Evolutionary conservation across 2,888 invertebrate genomes (phyloP).

Genomic region (Gymnoscelis rufifasciata): DNA sequence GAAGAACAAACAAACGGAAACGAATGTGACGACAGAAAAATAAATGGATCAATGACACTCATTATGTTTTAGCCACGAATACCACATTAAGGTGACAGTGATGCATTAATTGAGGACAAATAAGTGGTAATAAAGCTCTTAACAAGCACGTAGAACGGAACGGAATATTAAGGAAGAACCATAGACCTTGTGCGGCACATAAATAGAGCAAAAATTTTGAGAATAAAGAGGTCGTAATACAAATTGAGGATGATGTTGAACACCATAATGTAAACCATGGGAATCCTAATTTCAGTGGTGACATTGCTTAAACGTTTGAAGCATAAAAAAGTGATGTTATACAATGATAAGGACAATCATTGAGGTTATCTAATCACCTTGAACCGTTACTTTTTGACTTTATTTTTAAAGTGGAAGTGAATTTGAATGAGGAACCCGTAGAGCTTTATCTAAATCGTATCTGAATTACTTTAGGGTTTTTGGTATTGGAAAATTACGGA

Average conservation of each 20-base stretch:
- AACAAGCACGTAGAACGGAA: constrained; percentile 15
- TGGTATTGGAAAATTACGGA: no score
- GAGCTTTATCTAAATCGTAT: constrained; percentile 45
- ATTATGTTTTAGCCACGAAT: constrained; percentile 29
- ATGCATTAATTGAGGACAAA: constrained; percentile 28
- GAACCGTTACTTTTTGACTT: constrained; percentile 60
- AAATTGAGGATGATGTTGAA: constrained; percentile 15
- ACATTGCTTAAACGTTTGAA: constrained; percentile 46
- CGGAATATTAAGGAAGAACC: constrained; percentile 18
- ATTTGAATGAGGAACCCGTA: constrained; percentile 54
- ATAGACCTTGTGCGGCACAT: background rate
- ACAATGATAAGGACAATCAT: constrained; percentile 60
- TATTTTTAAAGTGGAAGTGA: constrained; percentile 53
- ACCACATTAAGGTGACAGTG: constrained; percentile 26
- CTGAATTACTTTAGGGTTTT: constrained; percentile 27
- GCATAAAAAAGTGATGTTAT: constrained; percentile 52
- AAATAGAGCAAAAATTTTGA: constrained; percentile 2
- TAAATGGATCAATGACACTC: constrained; percentile 26
- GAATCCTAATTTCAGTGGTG: constrained; percentile 46
- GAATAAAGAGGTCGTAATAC: constrained; percentile 3
- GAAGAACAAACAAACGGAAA: constrained; percentile 12
- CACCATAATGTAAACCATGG: constrained; percentile 22
- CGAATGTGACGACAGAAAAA: constrained; percentile 23
- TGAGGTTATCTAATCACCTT: constrained; percentile 70
- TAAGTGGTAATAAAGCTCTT: constrained; percentile 16